phyloP scores from a whole-genome alignment of 2,888 invertebrate genomes.

The Philaethria dido region DNA sequence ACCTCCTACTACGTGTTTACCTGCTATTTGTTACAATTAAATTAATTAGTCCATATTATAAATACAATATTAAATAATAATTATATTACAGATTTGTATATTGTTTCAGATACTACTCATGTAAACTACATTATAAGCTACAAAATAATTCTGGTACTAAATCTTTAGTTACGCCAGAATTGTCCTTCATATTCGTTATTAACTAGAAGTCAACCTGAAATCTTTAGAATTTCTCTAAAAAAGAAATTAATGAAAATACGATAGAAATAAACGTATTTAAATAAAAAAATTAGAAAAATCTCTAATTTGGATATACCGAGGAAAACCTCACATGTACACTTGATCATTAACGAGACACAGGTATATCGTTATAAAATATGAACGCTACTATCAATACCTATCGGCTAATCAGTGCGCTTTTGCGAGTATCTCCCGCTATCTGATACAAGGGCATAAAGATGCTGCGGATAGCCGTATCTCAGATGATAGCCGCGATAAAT shows the following conservation, averaged over 20 bases:
- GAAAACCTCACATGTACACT: constrained; percentile 15
- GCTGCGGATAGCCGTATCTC: constrained; percentile 72
- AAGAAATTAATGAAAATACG: too few species aligned
- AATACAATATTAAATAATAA: background rate
- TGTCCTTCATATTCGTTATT: too few species aligned
- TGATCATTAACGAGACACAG: constrained; percentile 46
- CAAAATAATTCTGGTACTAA: too few species aligned
- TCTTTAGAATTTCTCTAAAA: background rate
- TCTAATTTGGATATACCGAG: background rate
- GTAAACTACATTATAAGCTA: too few species aligned
- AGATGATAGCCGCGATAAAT: constrained; percentile 78
- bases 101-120: too few species aligned
- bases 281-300: background rate
- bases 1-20: background rate
- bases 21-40: background rate
- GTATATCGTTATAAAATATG: constrained; percentile 54
- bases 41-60: background rate
- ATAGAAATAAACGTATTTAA: too few species aligned
- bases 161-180: too few species aligned
- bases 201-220: background rate
- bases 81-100: background rate
- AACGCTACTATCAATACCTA: constrained; percentile 57
- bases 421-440: constrained; percentile 62
- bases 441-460: constrained; percentile 71
- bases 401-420: constrained; percentile 71